Evolutionary conservation across 2,113 vertebrate genomes (phyloP).

Genomic region (Formicarius rufipectus): DNA sequence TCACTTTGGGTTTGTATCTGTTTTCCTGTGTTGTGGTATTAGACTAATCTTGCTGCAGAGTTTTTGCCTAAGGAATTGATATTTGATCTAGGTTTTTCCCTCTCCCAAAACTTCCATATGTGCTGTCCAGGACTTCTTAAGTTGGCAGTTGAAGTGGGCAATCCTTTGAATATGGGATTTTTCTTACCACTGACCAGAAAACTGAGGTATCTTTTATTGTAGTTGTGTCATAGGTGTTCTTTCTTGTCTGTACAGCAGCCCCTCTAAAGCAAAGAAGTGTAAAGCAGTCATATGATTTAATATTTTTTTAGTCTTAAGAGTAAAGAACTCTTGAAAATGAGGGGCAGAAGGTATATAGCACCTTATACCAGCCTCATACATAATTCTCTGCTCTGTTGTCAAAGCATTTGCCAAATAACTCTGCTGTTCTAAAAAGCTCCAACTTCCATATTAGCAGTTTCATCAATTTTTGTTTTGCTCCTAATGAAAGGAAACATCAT

Average conservation of each 20-base stretch:
- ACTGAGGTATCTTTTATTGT: background rate
- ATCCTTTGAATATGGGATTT: background rate
- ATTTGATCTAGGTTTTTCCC: background rate
- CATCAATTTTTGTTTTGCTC: background rate
- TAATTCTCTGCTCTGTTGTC: background rate
- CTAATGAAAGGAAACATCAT: background rate
- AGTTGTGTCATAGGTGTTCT: background rate
- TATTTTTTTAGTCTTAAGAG: background rate
- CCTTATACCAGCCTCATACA: background rate
- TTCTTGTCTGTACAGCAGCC: background rate
- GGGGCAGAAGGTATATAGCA: background rate
- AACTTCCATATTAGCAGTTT: background rate
- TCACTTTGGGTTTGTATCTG: background rate
- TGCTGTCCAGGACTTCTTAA: background rate
- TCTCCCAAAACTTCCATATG: background rate
- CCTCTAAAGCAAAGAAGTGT: background rate
- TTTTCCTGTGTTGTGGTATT: background rate
- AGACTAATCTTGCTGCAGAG: background rate
- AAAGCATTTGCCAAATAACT: background rate
- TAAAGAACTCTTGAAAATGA: background rate
- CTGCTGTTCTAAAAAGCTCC: background rate
- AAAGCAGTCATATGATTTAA: background rate
- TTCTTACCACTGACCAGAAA: fast-evolving
- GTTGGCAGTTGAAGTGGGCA: background rate
- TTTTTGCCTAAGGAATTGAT: background rate